Evolutionary conservation across 2,888 invertebrate genomes (phyloP).

Genomic region (Hipparchia sbordonii): DNA sequence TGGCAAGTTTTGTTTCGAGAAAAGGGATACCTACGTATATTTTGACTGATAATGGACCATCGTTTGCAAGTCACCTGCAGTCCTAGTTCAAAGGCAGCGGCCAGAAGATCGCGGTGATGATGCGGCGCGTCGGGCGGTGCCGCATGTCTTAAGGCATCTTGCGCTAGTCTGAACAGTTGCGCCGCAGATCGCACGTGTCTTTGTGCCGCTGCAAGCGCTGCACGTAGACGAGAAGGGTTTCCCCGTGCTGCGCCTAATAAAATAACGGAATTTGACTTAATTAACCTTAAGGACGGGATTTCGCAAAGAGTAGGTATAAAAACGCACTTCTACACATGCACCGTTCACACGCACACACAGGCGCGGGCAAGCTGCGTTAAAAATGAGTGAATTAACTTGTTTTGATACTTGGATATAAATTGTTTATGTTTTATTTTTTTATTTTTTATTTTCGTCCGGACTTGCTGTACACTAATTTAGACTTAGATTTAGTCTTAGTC

Average conservation of each 20-base stretch:
- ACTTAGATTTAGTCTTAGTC: too few species aligned
- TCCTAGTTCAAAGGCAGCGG: constrained; percentile 92
- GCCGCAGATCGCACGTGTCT: constrained; percentile 92
- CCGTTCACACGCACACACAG: too few species aligned
- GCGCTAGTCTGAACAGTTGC: constrained; percentile 92
- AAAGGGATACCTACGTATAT: neutral
- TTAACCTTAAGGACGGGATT: too few species aligned
- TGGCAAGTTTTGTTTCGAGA: neutral
- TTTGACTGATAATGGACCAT: neutral
- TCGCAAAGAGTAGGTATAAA: too few species aligned
- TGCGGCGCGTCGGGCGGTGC: constrained; percentile 89
- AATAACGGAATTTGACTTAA: neutral
- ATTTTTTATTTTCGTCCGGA: too few species aligned
- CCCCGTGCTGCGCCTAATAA: constrained; percentile 78
- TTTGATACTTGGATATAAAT: too few species aligned
- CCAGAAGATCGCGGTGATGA: constrained; percentile 89
- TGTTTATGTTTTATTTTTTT: too few species aligned
- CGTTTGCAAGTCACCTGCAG: constrained; percentile 77
- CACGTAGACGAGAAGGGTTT: constrained; percentile 86
- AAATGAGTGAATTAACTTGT: too few species aligned
- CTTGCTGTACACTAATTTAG: too few species aligned
- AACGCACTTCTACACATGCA: too few species aligned
- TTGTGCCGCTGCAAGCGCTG: constrained; percentile 90
- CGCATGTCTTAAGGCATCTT: constrained; percentile 92
- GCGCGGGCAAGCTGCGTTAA: too few species aligned